Conservation (phyloP, 2,113 vertebrate genomes). For the Taxidea taxus region DNA sequence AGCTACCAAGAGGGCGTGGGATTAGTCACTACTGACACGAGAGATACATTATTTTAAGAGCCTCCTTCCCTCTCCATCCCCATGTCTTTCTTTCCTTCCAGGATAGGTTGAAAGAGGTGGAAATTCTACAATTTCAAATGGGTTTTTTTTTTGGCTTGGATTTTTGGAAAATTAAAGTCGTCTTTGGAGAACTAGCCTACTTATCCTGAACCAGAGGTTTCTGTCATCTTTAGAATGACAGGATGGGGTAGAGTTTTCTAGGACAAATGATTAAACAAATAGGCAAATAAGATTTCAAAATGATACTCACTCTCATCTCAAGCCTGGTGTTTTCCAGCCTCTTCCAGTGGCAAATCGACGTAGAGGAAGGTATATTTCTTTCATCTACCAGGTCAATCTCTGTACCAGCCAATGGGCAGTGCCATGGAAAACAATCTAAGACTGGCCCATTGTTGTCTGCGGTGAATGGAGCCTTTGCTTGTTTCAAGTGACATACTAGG, state of each 20-base stretch:
- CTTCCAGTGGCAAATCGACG: neutral
- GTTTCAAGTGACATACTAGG: slow-evolving; percentile 57
- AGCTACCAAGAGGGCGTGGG: neutral
- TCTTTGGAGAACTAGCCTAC: neutral
- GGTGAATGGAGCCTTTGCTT: slow-evolving; percentile 55
- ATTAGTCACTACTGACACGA: neutral
- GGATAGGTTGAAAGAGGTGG: neutral
- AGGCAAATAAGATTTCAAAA: neutral
- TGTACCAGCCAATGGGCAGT: neutral
- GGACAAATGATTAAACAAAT: neutral
- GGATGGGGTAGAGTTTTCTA: neutral
- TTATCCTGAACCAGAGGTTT: neutral
- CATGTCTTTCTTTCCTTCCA: neutral
- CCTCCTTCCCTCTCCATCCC: neutral
- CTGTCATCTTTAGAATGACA: neutral
- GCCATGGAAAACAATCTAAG: neutral
- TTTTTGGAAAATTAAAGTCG: slow-evolving; percentile 19
- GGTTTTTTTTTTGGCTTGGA: neutral
- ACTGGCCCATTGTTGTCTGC: slow-evolving; percentile 19
- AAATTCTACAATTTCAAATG: neutral
- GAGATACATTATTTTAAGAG: neutral
- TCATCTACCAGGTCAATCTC: neutral
- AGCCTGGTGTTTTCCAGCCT: neutral
- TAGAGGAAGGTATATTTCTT: neutral
- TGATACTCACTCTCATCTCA: neutral